phyloP scores from a whole-genome alignment of 2,888 invertebrate genomes.

The Suillia variegata region DNA sequence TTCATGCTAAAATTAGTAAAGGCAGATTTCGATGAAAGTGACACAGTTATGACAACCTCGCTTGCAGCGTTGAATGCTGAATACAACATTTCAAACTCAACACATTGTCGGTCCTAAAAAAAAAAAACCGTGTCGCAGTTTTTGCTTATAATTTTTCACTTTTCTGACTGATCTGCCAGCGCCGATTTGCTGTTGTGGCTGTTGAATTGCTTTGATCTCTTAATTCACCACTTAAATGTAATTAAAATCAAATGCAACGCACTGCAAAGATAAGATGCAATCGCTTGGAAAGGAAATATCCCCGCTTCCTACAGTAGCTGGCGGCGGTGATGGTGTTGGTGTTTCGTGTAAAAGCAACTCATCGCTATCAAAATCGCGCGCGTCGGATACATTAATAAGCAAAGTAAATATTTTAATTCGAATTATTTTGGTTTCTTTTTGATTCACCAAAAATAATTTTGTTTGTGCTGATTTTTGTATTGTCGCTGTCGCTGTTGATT shows the following conservation, averaged over 20 bases:
- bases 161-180: background rate
- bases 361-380: slow-evolving; percentile 11
- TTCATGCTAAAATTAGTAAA: background rate
- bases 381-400: background rate
- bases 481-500: background rate
- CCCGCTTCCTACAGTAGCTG: no score
- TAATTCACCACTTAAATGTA: slow-evolving; percentile 54
- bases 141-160: background rate
- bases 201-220: slow-evolving; percentile 52
- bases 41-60: background rate
- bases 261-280: background rate
- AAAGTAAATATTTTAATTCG: slow-evolving; percentile 6
- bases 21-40: background rate
- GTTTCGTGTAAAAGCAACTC: slow-evolving; percentile 25
- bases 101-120: no score
- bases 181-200: background rate
- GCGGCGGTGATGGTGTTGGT: no score
- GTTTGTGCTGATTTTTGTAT: background rate
- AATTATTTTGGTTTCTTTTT: no score
- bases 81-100: no score
- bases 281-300: background rate
- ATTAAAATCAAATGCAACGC: slow-evolving; percentile 55
- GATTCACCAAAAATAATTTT: background rate
- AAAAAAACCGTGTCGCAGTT: no score
- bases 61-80: no score